Base-by-base conservation (phyloP, 1,140 invertebrate species). In the Lepidurus arcticus region DNA sequence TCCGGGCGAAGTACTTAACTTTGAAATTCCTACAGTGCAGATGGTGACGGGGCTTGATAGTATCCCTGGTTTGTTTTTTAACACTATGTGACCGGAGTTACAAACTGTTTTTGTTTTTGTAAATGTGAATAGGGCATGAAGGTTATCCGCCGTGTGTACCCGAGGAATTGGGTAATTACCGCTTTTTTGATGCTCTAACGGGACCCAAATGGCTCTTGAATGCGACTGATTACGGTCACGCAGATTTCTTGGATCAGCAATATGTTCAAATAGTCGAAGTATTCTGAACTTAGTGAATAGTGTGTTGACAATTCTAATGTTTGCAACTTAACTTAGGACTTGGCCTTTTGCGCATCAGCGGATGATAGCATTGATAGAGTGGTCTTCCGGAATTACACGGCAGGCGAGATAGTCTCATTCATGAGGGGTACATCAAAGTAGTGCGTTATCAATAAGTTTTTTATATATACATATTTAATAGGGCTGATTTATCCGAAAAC, bases 131-230 rank as follows among this genome's bases (percentile, higher is more conserved):
- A 42, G 74, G 24, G 42, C 13, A 16, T 77, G 16, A 24, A 65
- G 42, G 24, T 21, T 6, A 34, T 73, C 45, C 53, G 45, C 21
- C 81, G 7, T 82, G 82, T 45, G 82, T 80, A 16, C 82, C 82
- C 0, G 79, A 77, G 6, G 53, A 76, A 4, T 73, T 82, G 7
- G 78, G 80, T 1, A 81, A 82, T 44, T 53, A 75, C 8, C 43
- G 82, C 6, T 82, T 82, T 73, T 82, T 80, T 78, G 65, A 82
- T 16, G 81, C 82, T 4, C 76, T 82, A 76, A 43, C 74, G 24
- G 77, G 81, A 11, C 77, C 80, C 6, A 65, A 76, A 21, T 82
- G 82, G 82, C 79, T 78, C 45, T 75, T 82, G 26, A 82, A 82
- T 74, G 80, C 82, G 10, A 82, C 82, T 1, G 44, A 43, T 4